Evolutionary conservation across 2,113 vertebrate genomes (phyloP).

Genomic region (Bubo bubo): DNA sequence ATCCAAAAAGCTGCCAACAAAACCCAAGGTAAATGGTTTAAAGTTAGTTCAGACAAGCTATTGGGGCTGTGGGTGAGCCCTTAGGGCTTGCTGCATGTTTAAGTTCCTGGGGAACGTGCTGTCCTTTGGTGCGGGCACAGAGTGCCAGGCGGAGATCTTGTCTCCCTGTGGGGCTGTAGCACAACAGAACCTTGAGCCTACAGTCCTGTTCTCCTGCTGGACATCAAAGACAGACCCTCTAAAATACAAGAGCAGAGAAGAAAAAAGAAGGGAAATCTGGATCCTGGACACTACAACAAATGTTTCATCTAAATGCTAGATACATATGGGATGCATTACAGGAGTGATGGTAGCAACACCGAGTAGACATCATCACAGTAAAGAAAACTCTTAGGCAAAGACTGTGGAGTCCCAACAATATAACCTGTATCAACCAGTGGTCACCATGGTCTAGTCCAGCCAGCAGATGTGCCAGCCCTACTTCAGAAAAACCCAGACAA

Average conservation of each 20-base stretch:
- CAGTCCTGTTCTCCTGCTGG: not conserved
- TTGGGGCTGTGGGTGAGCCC: not conserved
- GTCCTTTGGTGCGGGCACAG: not conserved
- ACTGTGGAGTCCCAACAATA: not conserved
- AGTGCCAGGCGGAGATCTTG: not conserved
- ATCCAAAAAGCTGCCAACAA: not conserved
- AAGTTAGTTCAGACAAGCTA: not conserved
- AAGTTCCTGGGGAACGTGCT: accelerated
- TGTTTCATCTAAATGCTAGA: not conserved
- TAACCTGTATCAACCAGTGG: not conserved
- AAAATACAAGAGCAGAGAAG: not conserved
- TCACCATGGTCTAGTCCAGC: accelerated
- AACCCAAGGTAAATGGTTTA: not conserved
- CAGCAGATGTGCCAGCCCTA: not conserved
- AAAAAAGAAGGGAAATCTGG: not conserved
- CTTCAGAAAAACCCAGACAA: not conserved
- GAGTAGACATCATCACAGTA: not conserved
- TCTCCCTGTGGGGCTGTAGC: accelerated
- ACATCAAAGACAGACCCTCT: not conserved
- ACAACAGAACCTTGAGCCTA: not conserved
- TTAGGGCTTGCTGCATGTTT: not conserved
- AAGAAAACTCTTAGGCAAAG: not conserved
- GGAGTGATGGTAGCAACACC: accelerated
- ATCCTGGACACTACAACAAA: too few relatives aligned
- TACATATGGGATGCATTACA: not conserved